Evolutionary conservation across 1,140 invertebrate genomes (phyloP).

Genomic region (Mylabris phalerata): DNA sequence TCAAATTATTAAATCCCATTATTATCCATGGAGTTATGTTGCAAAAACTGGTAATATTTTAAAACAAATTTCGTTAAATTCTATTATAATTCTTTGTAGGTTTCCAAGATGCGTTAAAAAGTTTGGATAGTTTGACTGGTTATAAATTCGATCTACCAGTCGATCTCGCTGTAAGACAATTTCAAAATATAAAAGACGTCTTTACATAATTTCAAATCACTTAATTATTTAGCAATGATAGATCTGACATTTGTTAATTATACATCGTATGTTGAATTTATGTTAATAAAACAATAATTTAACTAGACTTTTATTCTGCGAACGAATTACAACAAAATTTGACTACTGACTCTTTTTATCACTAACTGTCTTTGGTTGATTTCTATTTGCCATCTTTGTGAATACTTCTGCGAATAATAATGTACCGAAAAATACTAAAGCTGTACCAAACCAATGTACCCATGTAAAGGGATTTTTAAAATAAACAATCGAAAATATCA

Average conservation of each 20-base stretch:
- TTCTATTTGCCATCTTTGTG: neutral
- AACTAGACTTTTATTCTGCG: neutral
- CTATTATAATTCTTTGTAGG: slow-evolving; percentile 48
- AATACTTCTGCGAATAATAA: slow-evolving; percentile 82
- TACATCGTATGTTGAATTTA: no score
- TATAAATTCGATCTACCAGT: slow-evolving; percentile 91
- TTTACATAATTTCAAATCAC: slow-evolving; percentile 50
- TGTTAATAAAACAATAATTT: no score
- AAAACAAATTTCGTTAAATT: neutral
- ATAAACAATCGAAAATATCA: slow-evolving; percentile 93
- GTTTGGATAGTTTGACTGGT: slow-evolving; percentile 77
- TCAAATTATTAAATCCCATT: slow-evolving; percentile 81
- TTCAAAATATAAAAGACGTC: slow-evolving; percentile 96
- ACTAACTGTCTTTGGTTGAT: neutral
- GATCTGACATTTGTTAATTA: no score
- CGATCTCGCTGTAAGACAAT: slow-evolving; percentile 89
- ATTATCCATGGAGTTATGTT: slow-evolving; percentile 92
- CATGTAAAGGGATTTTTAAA: slow-evolving; percentile 92
- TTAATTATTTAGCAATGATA: no score
- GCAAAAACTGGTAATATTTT: slow-evolving; percentile 70
- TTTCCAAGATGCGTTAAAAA: slow-evolving; percentile 90
- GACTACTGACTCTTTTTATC: neutral
- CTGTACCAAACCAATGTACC: slow-evolving; percentile 88
- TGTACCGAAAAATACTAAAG: slow-evolving; percentile 88
- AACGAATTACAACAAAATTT: neutral